Base-by-base conservation (phyloP, 2,797 vertebrate species). In the Acipenser oxyrinchus region DNA sequence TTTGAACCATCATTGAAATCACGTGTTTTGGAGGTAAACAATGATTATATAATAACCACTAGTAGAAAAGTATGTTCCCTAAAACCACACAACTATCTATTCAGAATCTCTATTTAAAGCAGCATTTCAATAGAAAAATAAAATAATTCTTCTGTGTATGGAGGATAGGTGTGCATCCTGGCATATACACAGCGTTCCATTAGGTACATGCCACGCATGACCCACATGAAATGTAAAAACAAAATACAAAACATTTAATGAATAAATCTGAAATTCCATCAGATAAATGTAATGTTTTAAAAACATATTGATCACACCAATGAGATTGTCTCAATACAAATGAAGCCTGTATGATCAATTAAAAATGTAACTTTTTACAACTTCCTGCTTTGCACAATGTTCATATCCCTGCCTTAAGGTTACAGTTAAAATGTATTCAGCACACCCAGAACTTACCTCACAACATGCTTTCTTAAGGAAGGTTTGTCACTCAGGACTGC, bases 201-300 rank as follows among this genome's bases (percentile, higher is more conserved):
- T 51, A 48, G 57, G 23, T 11, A 48, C 23, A 15, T 53, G 10
- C 58, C 9, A 37, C 6, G 6, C 37, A 37, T 4, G 37, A 37
- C 37, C 1, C 23, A 77, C 69, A 69, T 15, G 51, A 50, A 55
- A 63, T 8, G 59, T 8, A 60, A n/a, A 23, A 66, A 50, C 50
- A 71, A 62, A 68, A 60, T 65, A 66, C 70, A 66, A 58, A n/a
- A 71, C 13, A 59, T 48, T 7, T 48, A 51, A 15, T 18, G 5
- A 68, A 13, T 18, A 18, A 51, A 23, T 3, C 8, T 10, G 10
- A 55, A 67, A 49, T 13, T 50, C 64, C 69, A 73, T 65, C 61
- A 49, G 60, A 15, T 10, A 48, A 57, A 11, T 37, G 37, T 4
- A 5, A 37, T 37, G 4, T 37, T 37, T 37, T 48, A 49, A 6